A percentile compares a stretch with the other conserved stretches of the same genome.
Conservation (phyloP, 2,113 vertebrate genomes). For the Notothenia coriiceps region DNA sequence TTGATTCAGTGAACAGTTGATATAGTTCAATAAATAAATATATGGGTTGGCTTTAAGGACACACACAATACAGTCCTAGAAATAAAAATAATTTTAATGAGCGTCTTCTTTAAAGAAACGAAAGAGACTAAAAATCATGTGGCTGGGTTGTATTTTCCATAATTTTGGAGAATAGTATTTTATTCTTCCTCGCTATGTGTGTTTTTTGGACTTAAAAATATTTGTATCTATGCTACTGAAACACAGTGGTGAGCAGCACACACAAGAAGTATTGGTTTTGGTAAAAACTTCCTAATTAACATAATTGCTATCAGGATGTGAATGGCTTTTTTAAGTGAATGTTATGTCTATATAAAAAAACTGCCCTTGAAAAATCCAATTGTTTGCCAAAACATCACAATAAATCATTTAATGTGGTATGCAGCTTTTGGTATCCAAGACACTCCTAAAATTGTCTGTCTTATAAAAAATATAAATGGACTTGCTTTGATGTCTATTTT, state of each 20-base stretch:
- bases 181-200: neutral
- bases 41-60: neutral
- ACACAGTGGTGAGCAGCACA: conserved; percentile 4
- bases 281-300: conserved; percentile 37
- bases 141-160: conserved; percentile 18
- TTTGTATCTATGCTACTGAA: conserved; percentile 22
- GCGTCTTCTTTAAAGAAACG: conserved; percentile 22
- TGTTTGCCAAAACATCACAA: conserved; percentile 6
- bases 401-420: conserved; percentile 18
- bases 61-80: neutral
- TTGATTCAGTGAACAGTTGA: neutral
- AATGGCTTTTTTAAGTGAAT: conserved; percentile 31
- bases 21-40: neutral
- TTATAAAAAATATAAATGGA: neutral
- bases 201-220: conserved; percentile 7
- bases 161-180: conserved; percentile 22
- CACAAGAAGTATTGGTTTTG: conserved; percentile 31
- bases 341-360: conserved; percentile 40
- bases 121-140: conserved; percentile 6
- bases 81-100: neutral
- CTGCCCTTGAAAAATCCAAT: conserved; percentile 22
- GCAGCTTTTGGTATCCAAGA: conserved; percentile 8
- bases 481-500: neutral
- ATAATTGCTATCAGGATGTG: conserved; percentile 35
- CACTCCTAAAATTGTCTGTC: neutral